Conservation (phyloP, 2,797 vertebrate genomes). For the Rhabdophis nuchalis region DNA sequence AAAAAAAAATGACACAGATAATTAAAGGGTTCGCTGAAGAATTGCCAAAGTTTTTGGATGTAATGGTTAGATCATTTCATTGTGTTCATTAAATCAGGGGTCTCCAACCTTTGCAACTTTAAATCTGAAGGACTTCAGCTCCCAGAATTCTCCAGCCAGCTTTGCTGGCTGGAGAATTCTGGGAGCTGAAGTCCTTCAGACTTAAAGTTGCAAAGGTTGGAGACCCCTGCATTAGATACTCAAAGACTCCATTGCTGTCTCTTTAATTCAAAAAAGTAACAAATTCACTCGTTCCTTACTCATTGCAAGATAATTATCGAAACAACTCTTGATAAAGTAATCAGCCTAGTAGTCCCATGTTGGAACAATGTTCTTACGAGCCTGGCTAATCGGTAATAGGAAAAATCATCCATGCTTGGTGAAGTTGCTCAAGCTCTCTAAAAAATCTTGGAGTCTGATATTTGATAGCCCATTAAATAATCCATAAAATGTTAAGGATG, state of each 20-base stretch:
- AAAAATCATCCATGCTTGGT: slow-evolving; percentile 32
- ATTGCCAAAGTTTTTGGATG: slow-evolving; percentile 7
- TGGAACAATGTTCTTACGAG: slow-evolving; percentile 36
- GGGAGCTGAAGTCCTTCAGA: no score
- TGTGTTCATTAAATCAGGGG: neutral
- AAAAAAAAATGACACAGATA: neutral
- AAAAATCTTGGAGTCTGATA: slow-evolving; percentile 23
- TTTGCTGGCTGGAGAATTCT: no score
- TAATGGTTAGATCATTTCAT: neutral
- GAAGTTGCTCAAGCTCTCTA: slow-evolving; percentile 20
- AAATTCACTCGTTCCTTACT: slow-evolving; percentile 26
- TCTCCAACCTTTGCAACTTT: no score
- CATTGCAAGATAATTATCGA: slow-evolving; percentile 11
- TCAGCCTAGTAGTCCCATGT: neutral
- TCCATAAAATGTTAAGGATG: slow-evolving; percentile 44
- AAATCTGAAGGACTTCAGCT: no score
- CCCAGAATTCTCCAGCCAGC: no score
- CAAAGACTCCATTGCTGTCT: neutral
- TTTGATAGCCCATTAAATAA: slow-evolving; percentile 38
- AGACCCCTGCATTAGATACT: neutral
- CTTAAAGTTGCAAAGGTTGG: no score
- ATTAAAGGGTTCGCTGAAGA: neutral
- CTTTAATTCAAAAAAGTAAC: neutral
- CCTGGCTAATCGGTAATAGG: slow-evolving; percentile 5
- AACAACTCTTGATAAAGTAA: slow-evolving; percentile 29